Percentiles rank a stretch among this genome's conserved stretches.
Evolutionary conservation across 2,888 invertebrate species (phyloP).

Genomic region (Cantharis rufa): DNA sequence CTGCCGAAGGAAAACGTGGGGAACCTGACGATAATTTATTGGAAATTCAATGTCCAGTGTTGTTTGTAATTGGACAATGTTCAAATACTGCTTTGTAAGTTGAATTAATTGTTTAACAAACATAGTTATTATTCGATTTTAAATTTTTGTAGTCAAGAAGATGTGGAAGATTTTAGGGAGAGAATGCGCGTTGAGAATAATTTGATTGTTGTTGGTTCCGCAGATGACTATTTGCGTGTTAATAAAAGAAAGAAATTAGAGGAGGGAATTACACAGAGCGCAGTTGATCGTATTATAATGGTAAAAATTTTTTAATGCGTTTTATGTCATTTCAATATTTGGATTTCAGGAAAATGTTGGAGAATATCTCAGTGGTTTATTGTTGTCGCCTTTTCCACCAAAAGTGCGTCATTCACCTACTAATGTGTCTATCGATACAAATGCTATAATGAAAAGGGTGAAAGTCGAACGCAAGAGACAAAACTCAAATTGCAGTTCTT

Average conservation of each 20-base stretch:
- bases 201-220: slow-evolving; percentile 77
- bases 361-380: slow-evolving; percentile 65
- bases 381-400: slow-evolving; percentile 63
- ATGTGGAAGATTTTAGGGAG: slow-evolving; percentile 76
- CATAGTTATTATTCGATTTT: slow-evolving; percentile 20
- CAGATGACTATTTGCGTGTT: slow-evolving; percentile 75
- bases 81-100: slow-evolving; percentile 64
- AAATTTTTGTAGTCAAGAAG: slow-evolving; percentile 64
- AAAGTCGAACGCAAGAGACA: slow-evolving; percentile 57
- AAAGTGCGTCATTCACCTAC: slow-evolving; percentile 55
- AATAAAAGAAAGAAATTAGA: slow-evolving; percentile 69
- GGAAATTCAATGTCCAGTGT: slow-evolving; percentile 72
- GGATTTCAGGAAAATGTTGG: slow-evolving; percentile 64
- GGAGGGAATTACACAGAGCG: slow-evolving; percentile 78
- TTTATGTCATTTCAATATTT: background rate
- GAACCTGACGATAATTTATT: slow-evolving; percentile 76
- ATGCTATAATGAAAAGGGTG: slow-evolving; percentile 37
- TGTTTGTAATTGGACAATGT: slow-evolving; percentile 81
- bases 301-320: slow-evolving; percentile 50
- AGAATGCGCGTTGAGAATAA: slow-evolving; percentile 77
- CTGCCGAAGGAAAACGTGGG: slow-evolving; percentile 72
- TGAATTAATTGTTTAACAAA: background rate
- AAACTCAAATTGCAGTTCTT: slow-evolving; percentile 59
- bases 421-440: slow-evolving; percentile 42
- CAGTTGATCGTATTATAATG: slow-evolving; percentile 78